phyloP scores from a whole-genome alignment of 2,888 invertebrate genomes.

The Sepioteuthis lessoniana region DNA sequence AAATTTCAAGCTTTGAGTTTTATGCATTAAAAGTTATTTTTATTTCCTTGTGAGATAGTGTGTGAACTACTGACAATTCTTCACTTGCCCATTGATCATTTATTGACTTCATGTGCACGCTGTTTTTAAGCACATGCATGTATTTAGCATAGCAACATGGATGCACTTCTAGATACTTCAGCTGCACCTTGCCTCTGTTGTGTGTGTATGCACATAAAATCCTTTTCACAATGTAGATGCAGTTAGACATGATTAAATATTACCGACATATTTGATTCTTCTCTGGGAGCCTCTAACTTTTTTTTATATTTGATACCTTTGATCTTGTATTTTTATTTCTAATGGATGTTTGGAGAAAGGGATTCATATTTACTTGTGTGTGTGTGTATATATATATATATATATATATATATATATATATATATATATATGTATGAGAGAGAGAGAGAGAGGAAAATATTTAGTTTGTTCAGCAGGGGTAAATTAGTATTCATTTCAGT shows the following conservation, averaged over 20 bases:
- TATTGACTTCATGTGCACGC: background rate
- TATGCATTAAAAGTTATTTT: background rate
- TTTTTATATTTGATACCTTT: background rate
- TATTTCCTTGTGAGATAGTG: background rate
- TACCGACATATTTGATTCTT: background rate
- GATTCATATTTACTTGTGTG: no score
- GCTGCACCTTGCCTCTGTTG: slow-evolving; percentile 24
- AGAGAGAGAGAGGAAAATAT: no score
- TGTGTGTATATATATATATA: no score
- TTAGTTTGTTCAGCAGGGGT: no score
- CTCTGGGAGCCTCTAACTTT: background rate
- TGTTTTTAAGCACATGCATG: background rate
- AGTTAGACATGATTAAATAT: no score
- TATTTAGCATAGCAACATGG: background rate
- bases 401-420: no score
- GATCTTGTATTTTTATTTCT: background rate
- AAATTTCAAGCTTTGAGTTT: background rate
- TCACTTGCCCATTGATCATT: background rate
- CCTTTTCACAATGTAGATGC: no score
- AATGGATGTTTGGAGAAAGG: background rate
- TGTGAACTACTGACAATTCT: background rate
- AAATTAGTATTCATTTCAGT: background rate
- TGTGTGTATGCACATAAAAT: no score
- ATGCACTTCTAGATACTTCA: background rate
- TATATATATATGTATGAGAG: no score